Evolutionary conservation across 2,113 vertebrate species (phyloP).

Genomic region (Triplophysa dalaica): DNA sequence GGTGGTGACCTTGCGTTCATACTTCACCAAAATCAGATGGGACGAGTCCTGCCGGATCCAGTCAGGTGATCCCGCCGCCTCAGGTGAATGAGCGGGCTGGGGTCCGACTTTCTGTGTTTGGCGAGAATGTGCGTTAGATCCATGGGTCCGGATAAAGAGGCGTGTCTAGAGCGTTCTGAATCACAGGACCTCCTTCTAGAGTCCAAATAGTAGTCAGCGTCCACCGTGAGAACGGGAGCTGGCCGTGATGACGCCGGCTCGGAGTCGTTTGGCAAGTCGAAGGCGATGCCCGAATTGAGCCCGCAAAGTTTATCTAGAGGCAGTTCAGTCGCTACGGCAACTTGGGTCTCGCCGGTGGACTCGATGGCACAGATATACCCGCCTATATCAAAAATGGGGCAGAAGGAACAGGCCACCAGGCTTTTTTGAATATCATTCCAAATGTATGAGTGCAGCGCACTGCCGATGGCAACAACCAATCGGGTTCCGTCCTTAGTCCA

Average conservation of each 20-base stretch:
- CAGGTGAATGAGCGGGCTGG: slow-evolving; percentile 81
- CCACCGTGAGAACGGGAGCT: slow-evolving; percentile 57
- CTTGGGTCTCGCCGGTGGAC: slow-evolving; percentile 77
- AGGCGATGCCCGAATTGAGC: slow-evolving; percentile 79
- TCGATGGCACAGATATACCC: slow-evolving; percentile 82
- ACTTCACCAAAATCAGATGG: slow-evolving; percentile 88
- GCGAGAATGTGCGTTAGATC: slow-evolving; percentile 86
- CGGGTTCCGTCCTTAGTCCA: slow-evolving; percentile 91
- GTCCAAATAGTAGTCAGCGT: slow-evolving; percentile 68
- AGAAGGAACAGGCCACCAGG: slow-evolving; percentile 79
- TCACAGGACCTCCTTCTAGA: slow-evolving; percentile 70
- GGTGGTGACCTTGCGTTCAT: slow-evolving; percentile 83
- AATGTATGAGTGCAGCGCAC: slow-evolving; percentile 85
- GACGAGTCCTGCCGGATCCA: slow-evolving; percentile 87
- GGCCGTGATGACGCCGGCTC: slow-evolving; percentile 62
- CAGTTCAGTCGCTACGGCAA: slow-evolving; percentile 88
- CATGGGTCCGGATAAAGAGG: slow-evolving; percentile 74
- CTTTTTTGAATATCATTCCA: slow-evolving; percentile 88
- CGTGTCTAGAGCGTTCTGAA: slow-evolving; percentile 68
- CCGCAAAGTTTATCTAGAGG: slow-evolving; percentile 90
- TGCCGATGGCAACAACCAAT: slow-evolving; percentile 87
- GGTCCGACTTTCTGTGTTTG: slow-evolving; percentile 74
- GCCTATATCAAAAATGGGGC: slow-evolving; percentile 85
- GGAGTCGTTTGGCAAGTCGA: slow-evolving; percentile 70
- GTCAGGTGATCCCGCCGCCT: slow-evolving; percentile 81